Percentiles rank a stretch among this genome's conserved stretches.
phyloP scores from a whole-genome alignment of 1,140 invertebrate species.

The Drosophila navojoa region DNA sequence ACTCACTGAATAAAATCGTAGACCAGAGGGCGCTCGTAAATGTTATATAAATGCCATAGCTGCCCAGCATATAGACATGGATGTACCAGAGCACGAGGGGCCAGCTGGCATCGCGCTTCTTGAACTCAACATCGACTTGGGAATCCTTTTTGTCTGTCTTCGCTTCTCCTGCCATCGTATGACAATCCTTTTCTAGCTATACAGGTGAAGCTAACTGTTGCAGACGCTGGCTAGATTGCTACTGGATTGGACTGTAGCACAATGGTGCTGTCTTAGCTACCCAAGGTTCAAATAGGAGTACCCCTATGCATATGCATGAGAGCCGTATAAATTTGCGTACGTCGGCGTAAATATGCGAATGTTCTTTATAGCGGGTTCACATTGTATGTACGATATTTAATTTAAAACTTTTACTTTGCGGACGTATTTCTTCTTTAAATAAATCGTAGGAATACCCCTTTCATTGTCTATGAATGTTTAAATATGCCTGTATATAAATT shows the following conservation, averaged over 20 bases:
- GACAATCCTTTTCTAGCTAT: background rate
- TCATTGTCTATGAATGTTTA: background rate
- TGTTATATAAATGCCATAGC: constrained; percentile 86
- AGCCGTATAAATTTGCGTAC: constrained; percentile 1
- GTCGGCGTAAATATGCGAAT: background rate
- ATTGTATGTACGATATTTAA: constrained; percentile 8
- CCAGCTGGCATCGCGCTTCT: constrained; percentile 87
- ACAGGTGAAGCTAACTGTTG: constrained; percentile 11
- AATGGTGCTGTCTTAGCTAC: background rate
- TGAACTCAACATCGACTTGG: constrained; percentile 31
- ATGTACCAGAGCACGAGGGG: constrained; percentile 87
- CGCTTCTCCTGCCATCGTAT: constrained; percentile 4
- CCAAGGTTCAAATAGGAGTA: constrained; percentile 4
- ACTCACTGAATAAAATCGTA: constrained; percentile 88
- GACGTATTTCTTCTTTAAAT: no score
- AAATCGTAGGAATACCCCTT: no score
- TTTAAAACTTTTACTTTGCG: no score
- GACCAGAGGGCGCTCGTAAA: constrained; percentile 86
- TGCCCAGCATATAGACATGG: constrained; percentile 87
- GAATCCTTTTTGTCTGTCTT: constrained; percentile 16
- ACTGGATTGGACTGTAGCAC: constrained; percentile 36
- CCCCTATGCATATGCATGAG: constrained; percentile 39
- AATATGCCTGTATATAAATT: background rate
- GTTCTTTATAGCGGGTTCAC: constrained; percentile 6
- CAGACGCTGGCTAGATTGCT: constrained; percentile 15